Conservation (phyloP, 2,797 vertebrate genomes). For the Acrossocheilus fasciatus region DNA sequence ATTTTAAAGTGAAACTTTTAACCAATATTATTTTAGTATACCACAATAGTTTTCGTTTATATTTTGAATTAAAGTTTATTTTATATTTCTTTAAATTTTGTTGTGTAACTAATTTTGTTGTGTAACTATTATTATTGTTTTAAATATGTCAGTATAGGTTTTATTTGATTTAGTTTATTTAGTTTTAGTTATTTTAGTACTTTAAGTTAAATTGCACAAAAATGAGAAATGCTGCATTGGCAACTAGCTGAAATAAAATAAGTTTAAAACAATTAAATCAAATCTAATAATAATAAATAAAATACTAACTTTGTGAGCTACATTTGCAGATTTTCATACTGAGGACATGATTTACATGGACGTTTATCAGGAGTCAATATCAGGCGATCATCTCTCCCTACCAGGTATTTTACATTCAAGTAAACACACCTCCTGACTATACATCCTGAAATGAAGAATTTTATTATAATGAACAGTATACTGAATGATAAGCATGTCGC, state of each 20-base stretch:
- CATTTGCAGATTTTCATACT: conserved; percentile 9
- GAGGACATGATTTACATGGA: conserved; percentile 2
- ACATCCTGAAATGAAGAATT: not conserved
- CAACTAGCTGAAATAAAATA: not conserved
- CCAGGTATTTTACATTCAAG: conserved; percentile 3
- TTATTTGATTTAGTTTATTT: not conserved
- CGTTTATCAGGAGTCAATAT: conserved; percentile 7
- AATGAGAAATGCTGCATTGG: not conserved
- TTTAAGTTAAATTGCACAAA: not conserved
- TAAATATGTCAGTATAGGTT: not conserved
- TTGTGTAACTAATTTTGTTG: not conserved
- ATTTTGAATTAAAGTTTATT: not conserved
- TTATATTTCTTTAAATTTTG: not conserved
- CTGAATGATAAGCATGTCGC: not conserved
- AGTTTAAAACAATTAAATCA: not conserved
- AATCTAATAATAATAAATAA: not conserved
- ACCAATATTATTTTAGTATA: not conserved
- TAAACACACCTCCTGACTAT: not conserved
- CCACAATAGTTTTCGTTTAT: not conserved
- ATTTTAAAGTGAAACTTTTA: not conserved
- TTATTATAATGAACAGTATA: not conserved
- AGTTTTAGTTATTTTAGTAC: not conserved
- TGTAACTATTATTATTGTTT: not conserved
- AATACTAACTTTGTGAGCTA: not conserved
- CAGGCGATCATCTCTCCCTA: not conserved